These are phyloP conservation scores for Podarcis siculus DNA, from an alignment of 2,797 vertebrate species.

Conservation along the genomic window DNA sequence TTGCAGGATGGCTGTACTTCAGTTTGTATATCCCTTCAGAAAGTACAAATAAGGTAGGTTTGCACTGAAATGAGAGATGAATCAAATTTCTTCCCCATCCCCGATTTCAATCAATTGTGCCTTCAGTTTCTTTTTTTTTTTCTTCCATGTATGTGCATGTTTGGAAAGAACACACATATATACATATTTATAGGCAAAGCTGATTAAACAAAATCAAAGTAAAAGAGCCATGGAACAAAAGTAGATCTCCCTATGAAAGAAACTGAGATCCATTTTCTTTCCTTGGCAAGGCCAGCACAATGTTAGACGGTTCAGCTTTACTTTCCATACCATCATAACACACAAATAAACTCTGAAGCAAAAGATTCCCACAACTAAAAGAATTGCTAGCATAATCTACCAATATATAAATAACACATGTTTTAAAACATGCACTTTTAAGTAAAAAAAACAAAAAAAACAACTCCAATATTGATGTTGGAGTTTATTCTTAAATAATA, in stretches of 20 bases:
- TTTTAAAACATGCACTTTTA: constrained; percentile 2
- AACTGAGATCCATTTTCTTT: neutral
- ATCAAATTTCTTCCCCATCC: too few relatives aligned
- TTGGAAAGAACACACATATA: neutral
- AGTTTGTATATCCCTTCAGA: too few relatives aligned
- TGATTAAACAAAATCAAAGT: neutral
- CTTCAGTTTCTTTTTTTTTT: neutral
- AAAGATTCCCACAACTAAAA: constrained; percentile 27
- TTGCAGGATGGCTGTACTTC: too few relatives aligned
- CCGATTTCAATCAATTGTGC: neutral
- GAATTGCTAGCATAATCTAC: constrained; percentile 23
- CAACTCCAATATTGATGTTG: too few relatives aligned
- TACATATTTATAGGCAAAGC: neutral
- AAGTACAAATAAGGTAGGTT: too few relatives aligned
- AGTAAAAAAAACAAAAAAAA: neutral
- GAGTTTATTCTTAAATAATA: too few relatives aligned
- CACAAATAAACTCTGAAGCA: constrained; percentile 19
- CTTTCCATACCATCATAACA: constrained; percentile 16
- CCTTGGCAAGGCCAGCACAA: constrained; percentile 12
- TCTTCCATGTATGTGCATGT: neutral
- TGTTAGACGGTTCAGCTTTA: constrained; percentile 4
- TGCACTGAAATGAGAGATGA: too few relatives aligned
- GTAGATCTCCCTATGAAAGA: neutral
- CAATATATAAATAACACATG: constrained; percentile 27
- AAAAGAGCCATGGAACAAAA: neutral